Evolutionary conservation across 2,113 vertebrate genomes (phyloP).

Genomic region (Corythornis madagascariensis): DNA sequence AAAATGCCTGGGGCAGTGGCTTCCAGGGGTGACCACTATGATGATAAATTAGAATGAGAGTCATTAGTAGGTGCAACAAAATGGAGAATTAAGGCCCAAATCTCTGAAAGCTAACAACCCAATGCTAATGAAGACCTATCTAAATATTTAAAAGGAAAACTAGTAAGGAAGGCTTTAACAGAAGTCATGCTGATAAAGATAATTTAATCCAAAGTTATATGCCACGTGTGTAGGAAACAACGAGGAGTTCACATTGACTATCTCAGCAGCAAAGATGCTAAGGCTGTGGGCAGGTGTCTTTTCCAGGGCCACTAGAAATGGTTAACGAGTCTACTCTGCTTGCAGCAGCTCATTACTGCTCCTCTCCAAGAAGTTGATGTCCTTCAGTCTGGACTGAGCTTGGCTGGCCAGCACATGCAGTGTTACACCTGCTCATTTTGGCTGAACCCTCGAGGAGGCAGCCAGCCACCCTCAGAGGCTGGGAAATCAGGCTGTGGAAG

Average conservation of each 20-base stretch:
- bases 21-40: constrained; percentile 20
- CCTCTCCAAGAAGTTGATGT: background rate
- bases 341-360: background rate
- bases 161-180: constrained; percentile 30
- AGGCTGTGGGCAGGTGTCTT: background rate
- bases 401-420: background rate
- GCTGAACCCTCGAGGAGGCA: background rate
- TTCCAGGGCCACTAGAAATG: background rate
- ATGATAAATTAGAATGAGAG: constrained; percentile 59
- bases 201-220: background rate
- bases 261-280: background rate
- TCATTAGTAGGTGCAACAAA: constrained; percentile 57
- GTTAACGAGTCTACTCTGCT: background rate
- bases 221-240: too few species aligned
- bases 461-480: background rate
- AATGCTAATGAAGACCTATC: constrained; percentile 50
- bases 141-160: constrained; percentile 29
- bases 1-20: constrained; percentile 17
- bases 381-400: background rate
- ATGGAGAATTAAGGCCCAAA: constrained; percentile 43
- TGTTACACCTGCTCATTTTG: background rate
- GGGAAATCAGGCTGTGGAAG: background rate
- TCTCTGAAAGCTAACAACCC: constrained; percentile 55
- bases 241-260: background rate
- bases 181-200: background rate